These are phyloP conservation scores for Dryoscopus gambensis DNA, from an alignment of 2,113 vertebrate genomes.

Conservation along the genomic window DNA sequence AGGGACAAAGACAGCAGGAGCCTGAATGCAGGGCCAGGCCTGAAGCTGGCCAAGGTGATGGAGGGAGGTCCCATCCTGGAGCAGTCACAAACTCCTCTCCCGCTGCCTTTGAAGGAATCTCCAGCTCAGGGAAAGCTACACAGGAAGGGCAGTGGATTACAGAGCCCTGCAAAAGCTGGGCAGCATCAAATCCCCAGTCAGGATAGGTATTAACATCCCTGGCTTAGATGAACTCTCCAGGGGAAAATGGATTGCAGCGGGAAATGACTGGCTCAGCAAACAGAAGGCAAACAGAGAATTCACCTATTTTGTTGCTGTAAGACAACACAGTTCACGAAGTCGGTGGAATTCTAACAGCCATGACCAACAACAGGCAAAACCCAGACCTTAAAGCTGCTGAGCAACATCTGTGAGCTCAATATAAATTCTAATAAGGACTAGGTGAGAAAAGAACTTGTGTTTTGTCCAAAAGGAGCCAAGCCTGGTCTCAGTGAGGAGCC, in stretches of 20 bases:
- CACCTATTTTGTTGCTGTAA: not conserved
- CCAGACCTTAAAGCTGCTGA: not conserved
- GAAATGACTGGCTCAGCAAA: not conserved
- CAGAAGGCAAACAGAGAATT: not conserved
- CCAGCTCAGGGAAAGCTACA: not conserved
- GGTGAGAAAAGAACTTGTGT: not conserved
- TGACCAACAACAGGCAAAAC: not conserved
- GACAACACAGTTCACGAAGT: not conserved
- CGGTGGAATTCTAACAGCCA: not conserved
- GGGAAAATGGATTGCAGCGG: not conserved
- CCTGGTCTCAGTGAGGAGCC: not conserved
- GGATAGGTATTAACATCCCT: not conserved
- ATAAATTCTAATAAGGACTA: not conserved
- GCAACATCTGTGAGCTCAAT: not conserved
- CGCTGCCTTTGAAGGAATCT: not conserved
- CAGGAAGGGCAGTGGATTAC: not conserved
- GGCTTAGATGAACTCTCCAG: not conserved
- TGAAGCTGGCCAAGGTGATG: fast-evolving
- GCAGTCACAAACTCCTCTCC: not conserved
- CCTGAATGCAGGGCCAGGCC: not conserved
- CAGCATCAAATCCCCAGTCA: not conserved
- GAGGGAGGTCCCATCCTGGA: too few relatives aligned
- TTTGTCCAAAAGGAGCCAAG: not conserved
- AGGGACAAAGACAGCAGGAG: not conserved
- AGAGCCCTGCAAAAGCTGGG: not conserved